phyloP scores from a whole-genome alignment of 2,888 invertebrate genomes.

The Cantharis rufa region DNA sequence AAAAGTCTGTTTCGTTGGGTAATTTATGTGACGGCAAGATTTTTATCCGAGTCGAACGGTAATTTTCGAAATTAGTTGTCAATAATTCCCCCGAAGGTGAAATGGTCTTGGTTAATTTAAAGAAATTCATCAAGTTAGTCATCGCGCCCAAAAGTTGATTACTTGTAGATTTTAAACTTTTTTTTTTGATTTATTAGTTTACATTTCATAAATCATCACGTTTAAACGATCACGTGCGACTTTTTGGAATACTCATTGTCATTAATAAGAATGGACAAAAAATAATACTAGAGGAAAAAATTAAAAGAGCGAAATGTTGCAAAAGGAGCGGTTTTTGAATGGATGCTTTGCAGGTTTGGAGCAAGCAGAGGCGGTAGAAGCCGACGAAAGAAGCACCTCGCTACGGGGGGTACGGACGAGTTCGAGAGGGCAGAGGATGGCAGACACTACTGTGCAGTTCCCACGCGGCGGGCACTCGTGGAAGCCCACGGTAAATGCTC shows the following conservation, averaged over 20 bases:
- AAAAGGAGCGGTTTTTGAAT: constrained; percentile 21
- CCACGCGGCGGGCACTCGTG: constrained; percentile 62
- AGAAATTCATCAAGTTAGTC: not conserved
- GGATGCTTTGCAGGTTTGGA: not conserved
- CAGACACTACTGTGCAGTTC: constrained; percentile 67
- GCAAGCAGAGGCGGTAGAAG: constrained; percentile 41
- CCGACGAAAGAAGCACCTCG: constrained; percentile 47
- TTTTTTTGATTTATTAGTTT: constrained; percentile 19
- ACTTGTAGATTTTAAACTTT: constrained; percentile 7
- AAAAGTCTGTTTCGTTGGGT: not conserved
- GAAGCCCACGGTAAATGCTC: constrained; percentile 54
- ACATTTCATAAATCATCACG: constrained; percentile 19
- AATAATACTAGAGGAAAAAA: not conserved
- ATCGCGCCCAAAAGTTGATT: constrained; percentile 7
- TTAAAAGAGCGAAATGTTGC: constrained; percentile 6
- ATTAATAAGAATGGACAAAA: not conserved
- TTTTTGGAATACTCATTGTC: not conserved
- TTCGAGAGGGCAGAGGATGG: constrained; percentile 50
- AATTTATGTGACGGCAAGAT: not conserved
- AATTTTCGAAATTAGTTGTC: not conserved
- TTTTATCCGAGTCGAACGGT: not conserved
- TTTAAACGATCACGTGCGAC: constrained; percentile 3
- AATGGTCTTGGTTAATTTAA: not conserved
- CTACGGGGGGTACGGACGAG: constrained; percentile 46
- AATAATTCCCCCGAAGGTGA: not conserved